Evolutionary conservation across 2,888 invertebrate genomes (phyloP).

Genomic region (Melitaea athalia): DNA sequence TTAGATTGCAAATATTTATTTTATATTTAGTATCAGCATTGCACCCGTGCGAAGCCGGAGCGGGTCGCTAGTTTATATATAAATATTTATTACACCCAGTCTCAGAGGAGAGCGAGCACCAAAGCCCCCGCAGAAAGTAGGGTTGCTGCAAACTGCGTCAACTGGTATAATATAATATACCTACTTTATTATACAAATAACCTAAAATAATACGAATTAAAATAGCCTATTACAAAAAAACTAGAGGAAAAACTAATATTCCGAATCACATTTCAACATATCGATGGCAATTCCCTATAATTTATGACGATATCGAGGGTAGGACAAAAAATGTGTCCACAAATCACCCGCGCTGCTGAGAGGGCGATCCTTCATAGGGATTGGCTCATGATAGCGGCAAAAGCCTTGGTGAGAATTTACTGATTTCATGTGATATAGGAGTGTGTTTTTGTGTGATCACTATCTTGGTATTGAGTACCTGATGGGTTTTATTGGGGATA

Average conservation of each 20-base stretch:
- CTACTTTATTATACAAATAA: too few relatives aligned
- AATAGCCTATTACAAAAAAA: background rate
- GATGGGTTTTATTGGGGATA: too few relatives aligned
- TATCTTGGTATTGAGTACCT: too few relatives aligned
- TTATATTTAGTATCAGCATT: too few relatives aligned
- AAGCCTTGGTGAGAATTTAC: slow-evolving; percentile 7
- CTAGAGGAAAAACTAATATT: background rate
- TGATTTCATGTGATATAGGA: background rate
- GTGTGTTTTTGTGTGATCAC: background rate
- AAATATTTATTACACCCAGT: too few relatives aligned
- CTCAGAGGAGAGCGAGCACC: background rate
- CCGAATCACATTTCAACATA: slow-evolving; percentile 25
- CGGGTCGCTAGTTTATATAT: too few relatives aligned
- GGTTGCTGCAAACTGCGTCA: too few relatives aligned
- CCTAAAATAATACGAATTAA: too few relatives aligned
- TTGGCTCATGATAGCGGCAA: slow-evolving; percentile 34
- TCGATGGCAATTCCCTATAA: slow-evolving; percentile 27
- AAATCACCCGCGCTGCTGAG: slow-evolving; percentile 42
- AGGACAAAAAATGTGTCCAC: slow-evolving; percentile 40
- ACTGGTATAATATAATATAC: too few relatives aligned
- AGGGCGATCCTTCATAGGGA: slow-evolving; percentile 42
- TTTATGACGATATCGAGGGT: slow-evolving; percentile 31
- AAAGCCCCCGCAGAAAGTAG: background rate
- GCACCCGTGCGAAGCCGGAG: too few relatives aligned
- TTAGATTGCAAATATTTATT: too few relatives aligned